A percentile compares a stretch with the other conserved stretches of the same genome.
Conservation (phyloP, 1,140 invertebrate species). For the Drosophila ogumai region DNA sequence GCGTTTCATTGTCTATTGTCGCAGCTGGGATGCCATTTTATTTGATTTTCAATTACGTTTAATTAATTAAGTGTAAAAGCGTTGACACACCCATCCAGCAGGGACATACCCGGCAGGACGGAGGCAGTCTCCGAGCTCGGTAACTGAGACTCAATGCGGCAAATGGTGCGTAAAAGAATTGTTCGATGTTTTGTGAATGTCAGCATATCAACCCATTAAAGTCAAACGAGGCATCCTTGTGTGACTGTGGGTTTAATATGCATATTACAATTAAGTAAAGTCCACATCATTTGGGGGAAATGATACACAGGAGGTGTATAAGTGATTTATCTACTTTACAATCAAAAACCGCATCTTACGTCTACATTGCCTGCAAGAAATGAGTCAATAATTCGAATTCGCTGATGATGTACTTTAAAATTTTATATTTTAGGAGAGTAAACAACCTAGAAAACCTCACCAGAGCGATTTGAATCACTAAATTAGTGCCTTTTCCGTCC, state of each 20-base stretch:
- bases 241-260: conserved; percentile 3
- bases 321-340: conserved; percentile 1
- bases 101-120: neutral
- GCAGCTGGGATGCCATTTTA: conserved; percentile 70
- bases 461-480: neutral
- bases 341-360: neutral
- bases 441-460: neutral
- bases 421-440: neutral
- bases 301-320: neutral
- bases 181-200: conserved; percentile 65
- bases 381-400: neutral
- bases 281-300: conserved; percentile 16
- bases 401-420: too few relatives aligned
- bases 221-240: conserved; percentile 30
- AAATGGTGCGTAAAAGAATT: conserved; percentile 70
- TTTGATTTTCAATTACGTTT: conserved; percentile 80
- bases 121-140: neutral
- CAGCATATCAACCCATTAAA: conserved; percentile 39
- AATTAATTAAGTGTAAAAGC: conserved; percentile 82
- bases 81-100: conserved; percentile 47
- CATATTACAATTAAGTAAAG: conserved; percentile 50
- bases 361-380: neutral
- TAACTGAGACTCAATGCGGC: conserved; percentile 22
- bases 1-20: conserved; percentile 64
- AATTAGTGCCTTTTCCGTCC: neutral